These are phyloP conservation scores for Anniella stebbinsi DNA, from an alignment of 2,797 vertebrate genomes.

Conservation along the genomic window DNA sequence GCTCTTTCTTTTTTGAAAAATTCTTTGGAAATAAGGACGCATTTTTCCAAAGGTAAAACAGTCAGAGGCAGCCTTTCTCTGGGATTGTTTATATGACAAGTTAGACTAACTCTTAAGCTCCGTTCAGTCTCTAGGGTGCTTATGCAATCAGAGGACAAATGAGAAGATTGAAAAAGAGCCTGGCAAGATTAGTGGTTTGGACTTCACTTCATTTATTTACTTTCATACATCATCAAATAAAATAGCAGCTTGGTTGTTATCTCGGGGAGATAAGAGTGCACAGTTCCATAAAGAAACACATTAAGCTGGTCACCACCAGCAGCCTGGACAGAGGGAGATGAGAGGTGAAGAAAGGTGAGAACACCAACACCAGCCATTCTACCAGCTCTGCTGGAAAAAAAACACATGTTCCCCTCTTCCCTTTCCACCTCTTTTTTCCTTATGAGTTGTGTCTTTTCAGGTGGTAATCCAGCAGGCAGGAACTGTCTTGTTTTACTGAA, in stretches of 20 bases:
- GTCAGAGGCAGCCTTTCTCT: background rate
- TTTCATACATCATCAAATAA: background rate
- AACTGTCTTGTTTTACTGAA: too few relatives aligned
- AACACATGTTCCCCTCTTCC: too few relatives aligned
- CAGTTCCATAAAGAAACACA: background rate
- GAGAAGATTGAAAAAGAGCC: background rate
- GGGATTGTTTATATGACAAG: background rate
- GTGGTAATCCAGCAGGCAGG: too few relatives aligned
- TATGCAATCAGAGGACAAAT: background rate
- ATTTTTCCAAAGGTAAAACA: background rate
- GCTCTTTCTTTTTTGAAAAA: too few relatives aligned
- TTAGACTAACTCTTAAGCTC: background rate
- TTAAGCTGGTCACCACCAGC: background rate
- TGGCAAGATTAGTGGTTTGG: background rate
- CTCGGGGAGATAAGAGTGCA: background rate
- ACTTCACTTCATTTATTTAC: too few relatives aligned
- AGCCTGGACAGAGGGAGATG: too few relatives aligned
- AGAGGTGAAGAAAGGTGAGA: too few relatives aligned
- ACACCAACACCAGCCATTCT: too few relatives aligned
- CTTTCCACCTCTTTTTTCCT: too few relatives aligned
- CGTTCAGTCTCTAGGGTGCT: background rate
- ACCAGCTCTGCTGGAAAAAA: too few relatives aligned
- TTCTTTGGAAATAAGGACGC: background rate
- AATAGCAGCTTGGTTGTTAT: background rate
- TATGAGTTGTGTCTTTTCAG: too few relatives aligned